Base-by-base conservation (phyloP, 2,797 vertebrate genomes). In the Oreochromis grahami region DNA sequence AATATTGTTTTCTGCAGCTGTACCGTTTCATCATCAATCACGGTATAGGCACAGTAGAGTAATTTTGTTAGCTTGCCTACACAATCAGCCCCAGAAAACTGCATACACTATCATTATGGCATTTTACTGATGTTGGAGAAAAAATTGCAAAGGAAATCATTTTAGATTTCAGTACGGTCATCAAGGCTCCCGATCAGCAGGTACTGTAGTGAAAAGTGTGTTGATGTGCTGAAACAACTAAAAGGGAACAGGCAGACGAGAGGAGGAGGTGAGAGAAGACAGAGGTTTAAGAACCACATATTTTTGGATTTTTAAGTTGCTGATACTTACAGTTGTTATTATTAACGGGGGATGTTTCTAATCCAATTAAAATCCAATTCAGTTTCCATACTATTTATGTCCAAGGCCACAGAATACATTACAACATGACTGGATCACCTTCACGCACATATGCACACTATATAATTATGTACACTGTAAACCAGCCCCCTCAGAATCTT, bases 381-480 rank as follows among this genome's bases (percentile, higher is more conserved):
- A 34, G n/a, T 78, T 65, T 68, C 41, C 9, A 34, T 72, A 53
- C 21, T 65, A 51, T 78, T 63, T 38, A 81, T 80, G 45, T 90
- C 88, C 91, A 93, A 91, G 89, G 93, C 91, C 87, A 87, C 79
- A 77, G 86, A 89, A 93, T 92, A 86, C 87, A 95, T 95, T 92
- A 93, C 38, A 80, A 83, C 45, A 76, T 79, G 91, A 90, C 89
- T 86, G 86, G 89, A 93, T 95, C 92, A 94, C 94, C 93, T 95
- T 94, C 96, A 95, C 94, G 95, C 93, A 93, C 92, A 89, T 85
- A 65, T 94, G 94, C 91, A 91, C 94, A 93, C 90, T 82, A 65
- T 86, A 92, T 94, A 90, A 93, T 92, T 88, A 94, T 90, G 88
- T 91, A 91, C 90, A 94, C 79, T 82, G 83, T 79, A 91, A 92